phyloP scores from a whole-genome alignment of 2,797 vertebrate genomes.

The Clarias laeviceps region DNA sequence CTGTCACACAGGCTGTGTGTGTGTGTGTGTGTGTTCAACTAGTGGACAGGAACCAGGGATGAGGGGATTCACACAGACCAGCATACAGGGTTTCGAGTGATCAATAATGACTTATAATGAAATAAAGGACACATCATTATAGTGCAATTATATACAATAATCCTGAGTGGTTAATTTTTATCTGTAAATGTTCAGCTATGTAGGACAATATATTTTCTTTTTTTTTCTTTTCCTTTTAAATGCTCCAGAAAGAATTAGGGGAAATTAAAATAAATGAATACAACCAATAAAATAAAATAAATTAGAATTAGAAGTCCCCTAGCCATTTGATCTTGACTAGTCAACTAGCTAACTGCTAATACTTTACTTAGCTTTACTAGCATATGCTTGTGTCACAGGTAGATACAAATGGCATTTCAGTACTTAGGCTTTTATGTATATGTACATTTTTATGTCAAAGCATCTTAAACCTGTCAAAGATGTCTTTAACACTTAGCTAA shows the following conservation, averaged over 20 bases:
- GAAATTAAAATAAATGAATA: background rate
- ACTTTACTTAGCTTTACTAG: too few species aligned
- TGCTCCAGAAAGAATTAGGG: background rate
- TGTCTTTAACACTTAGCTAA: background rate
- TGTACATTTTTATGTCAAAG: background rate
- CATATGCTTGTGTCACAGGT: background rate
- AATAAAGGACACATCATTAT: background rate
- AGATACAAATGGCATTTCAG: background rate
- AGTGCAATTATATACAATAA: background rate
- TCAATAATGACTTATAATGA: constrained; percentile 4
- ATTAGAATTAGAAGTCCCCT: background rate
- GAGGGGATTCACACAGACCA: constrained; percentile 4
- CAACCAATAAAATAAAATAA: too few species aligned
- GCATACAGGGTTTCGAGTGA: background rate
- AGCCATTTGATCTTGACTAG: background rate
- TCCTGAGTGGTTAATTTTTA: background rate
- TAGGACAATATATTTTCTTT: background rate
- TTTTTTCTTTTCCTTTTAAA: background rate
- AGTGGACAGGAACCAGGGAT: constrained; percentile 28
- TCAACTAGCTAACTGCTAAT: background rate
- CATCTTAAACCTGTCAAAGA: background rate
- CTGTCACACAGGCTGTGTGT: constrained; percentile 36
- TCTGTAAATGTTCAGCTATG: background rate
- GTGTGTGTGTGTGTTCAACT: background rate
- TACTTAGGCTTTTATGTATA: too few species aligned